Percentiles rank a stretch among this genome's conserved stretches.
Conservation (phyloP, 1,140 invertebrate species). For the Sitobion miscanthi region DNA sequence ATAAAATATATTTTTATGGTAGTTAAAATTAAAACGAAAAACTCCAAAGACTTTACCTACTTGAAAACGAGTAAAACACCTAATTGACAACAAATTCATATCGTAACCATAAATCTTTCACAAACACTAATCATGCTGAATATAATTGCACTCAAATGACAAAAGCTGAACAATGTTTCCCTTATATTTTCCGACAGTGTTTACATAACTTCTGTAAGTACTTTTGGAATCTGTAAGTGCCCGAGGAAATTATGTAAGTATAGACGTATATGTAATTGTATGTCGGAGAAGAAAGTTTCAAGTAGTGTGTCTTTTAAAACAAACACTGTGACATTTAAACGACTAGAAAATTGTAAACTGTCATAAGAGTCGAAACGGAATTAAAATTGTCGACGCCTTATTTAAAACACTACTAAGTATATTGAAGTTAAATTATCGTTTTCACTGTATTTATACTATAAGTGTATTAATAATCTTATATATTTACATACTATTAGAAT, state of each 20-base stretch:
- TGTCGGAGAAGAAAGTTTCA: not conserved
- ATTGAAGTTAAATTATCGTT: not conserved
- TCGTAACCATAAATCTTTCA: not conserved
- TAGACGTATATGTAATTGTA: not conserved
- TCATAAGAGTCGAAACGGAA: not conserved
- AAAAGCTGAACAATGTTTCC: not conserved
- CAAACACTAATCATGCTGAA: not conserved
- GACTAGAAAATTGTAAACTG: not conserved
- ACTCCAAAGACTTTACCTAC: not conserved
- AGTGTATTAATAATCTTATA: no score
- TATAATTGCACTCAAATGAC: not conserved
- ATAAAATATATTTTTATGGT: not conserved
- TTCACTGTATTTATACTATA: not conserved
- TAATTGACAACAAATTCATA: not conserved
- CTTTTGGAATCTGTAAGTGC: constrained; percentile 17
- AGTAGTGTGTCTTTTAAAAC: not conserved
- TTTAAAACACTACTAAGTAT: not conserved
- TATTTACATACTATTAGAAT: not conserved
- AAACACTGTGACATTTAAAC: not conserved
- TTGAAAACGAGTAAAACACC: not conserved
- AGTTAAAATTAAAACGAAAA: not conserved
- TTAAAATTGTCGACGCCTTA: not conserved
- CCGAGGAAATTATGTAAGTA: not conserved
- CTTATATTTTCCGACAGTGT: not conserved
- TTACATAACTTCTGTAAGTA: not conserved